Conservation (phyloP, 2,888 invertebrate genomes). For the Eristalinus aeneus region DNA sequence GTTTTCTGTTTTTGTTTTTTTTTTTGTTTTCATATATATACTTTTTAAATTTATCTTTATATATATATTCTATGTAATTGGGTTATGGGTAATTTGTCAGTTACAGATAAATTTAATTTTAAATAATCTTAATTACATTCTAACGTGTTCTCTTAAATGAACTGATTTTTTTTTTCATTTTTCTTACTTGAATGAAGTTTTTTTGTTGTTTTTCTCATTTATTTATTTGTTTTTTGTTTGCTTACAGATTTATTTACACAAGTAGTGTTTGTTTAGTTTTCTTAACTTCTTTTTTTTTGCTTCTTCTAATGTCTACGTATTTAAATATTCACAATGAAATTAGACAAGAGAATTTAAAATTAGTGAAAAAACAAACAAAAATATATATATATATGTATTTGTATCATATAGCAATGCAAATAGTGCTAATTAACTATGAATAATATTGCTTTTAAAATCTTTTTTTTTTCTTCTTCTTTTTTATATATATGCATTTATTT, state of each 20-base stretch:
- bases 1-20: constrained; percentile 13
- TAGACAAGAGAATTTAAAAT: constrained; percentile 72
- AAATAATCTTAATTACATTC: constrained; percentile 65
- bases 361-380: background rate
- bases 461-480: constrained; percentile 44
- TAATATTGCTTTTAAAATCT: constrained; percentile 78
- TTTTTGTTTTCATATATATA: constrained; percentile 4
- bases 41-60: background rate
- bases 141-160: constrained; percentile 14
- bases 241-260: constrained; percentile 59
- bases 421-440: constrained; percentile 79
- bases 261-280: constrained; percentile 26
- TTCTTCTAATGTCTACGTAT: constrained; percentile 72
- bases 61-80: constrained; percentile 44
- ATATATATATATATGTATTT: constrained; percentile 66
- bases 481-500: constrained; percentile 72
- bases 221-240: constrained; percentile 8
- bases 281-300: constrained; percentile 32
- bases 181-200: background rate
- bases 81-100: constrained; percentile 3
- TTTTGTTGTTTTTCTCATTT: background rate
- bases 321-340: constrained; percentile 79
- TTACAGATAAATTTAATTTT: constrained; percentile 57
- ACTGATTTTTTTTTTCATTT: background rate
- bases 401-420: constrained; percentile 68